Base-by-base conservation (phyloP, 2,797 vertebrate genomes). In the Molossus alvarezi region DNA sequence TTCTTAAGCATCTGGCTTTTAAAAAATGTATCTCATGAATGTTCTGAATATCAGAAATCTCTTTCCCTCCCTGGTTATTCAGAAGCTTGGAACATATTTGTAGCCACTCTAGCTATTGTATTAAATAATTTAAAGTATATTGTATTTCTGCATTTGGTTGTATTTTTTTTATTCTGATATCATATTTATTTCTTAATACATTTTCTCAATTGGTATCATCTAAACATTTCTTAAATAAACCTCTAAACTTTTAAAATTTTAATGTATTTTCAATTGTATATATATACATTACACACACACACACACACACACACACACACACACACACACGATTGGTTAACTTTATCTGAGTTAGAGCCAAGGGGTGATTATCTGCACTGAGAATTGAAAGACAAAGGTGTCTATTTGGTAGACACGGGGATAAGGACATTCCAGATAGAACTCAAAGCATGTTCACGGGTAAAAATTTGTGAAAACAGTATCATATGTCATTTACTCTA, bases 21-120 rank as follows among this genome's bases (percentile, higher is more conserved):
- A 1, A 48, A 33, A 96, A 73, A 82, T 53, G 4, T 82, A 58
- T 75, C 12, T 77, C 5, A 33, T 33, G 5, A 29, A 57, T 82
- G 83, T 71, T 91, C 53, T 86, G 73, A 76, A 88, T 86, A 53
- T 96, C 62, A 86, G 58, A 94, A 79, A 57, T 79, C 17, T 58
- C 23, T 91, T 84, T 84, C 13, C 60, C 37, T 55, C 25, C 80
- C 29, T 93, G 33, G 4, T 12, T 45, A 41, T 25, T 58, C n/a
- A 76, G 67, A 96, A 90, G 45, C 21, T 84, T 90, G 51, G 37
- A 95, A 76, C 29, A 60, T n/a, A 79, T 86, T 82, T 81, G 45
- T 29, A 95, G 25, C 5, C 79, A 90, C 2, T 15, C 41, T 75
- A 73, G 41, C 29, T 48, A 80, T 41, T 73, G 2, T 73, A 53